Evolutionary conservation across 2,113 vertebrate genomes (phyloP).

Genomic region (Elaphurus davidianus): DNA sequence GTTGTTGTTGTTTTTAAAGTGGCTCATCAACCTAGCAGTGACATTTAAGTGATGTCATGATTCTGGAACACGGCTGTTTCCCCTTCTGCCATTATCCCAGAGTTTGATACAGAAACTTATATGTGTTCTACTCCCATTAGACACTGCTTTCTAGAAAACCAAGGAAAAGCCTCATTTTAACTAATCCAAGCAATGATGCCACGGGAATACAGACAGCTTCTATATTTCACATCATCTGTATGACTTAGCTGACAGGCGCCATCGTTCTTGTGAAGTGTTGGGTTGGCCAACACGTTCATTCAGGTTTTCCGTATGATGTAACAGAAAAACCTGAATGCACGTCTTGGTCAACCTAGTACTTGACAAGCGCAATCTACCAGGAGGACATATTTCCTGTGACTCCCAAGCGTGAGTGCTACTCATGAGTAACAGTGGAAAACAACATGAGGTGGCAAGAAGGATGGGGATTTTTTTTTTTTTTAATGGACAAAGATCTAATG

Average conservation of each 20-base stretch:
- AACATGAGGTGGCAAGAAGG: neutral
- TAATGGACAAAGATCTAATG: neutral
- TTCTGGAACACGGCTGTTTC: neutral
- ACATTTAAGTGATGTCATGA: neutral
- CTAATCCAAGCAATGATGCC: neutral
- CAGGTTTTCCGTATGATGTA: neutral
- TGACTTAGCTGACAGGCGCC: neutral
- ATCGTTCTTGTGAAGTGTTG: neutral
- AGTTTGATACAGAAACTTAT: neutral
- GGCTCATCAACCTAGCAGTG: neutral
- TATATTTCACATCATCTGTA: conserved; percentile 17
- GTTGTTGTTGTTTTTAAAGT: neutral
- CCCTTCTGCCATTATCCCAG: neutral
- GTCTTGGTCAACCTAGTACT: neutral
- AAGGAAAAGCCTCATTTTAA: neutral
- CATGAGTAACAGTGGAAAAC: neutral
- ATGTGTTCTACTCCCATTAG: neutral
- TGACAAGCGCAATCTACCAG: neutral
- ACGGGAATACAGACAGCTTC: neutral
- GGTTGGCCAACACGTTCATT: neutral
- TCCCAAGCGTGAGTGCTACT: neutral
- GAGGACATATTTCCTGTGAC: neutral
- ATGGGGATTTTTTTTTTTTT: neutral
- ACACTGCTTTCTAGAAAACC: neutral
- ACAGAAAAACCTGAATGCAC: neutral